Base-by-base conservation (phyloP, 2,797 vertebrate genomes). In the Bryconaethiops microstoma region DNA sequence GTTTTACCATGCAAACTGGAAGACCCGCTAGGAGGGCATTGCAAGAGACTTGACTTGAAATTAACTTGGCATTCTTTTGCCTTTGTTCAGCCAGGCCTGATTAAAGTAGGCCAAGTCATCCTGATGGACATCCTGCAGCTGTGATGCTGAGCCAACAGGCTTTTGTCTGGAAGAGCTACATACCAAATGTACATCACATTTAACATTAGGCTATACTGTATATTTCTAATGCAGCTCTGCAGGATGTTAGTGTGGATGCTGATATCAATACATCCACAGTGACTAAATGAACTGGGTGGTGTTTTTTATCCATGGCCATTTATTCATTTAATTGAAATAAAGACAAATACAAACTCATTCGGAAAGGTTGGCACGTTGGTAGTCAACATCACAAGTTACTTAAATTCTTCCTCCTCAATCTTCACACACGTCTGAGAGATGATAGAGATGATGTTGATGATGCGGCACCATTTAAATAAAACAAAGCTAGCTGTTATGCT, bases 61-160 rank as follows among this genome's bases (percentile, higher is more conserved):
- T 60, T 13, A 39, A 77, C 13, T 48, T 57, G 23, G 2, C 2
- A 54, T 65, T 5, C 23, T 7, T 29, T 12, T 8, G 5, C 25
- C 48, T 74, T 77, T 82, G 82, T 80, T 64, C 17, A 48, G 57
- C 45, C 63, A 57, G 17, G 14, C 8, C 40, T 62, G 62, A 16
- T 65, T 59, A n/a, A 73, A 76, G 76, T 67, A 74, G 79, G 79
- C 85, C 79, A 62, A 68, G 48, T 60, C 29, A 54, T 60, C 42
- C 29, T 63, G 40, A 73, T 57, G 40, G 71, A 73, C 79, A 65
- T 57, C 39, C 42, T 17, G 71, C 68, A 62, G 55, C 75, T 67
- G 71, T 76, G 40, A 81, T 69, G 16, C 63, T 72, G 42, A 72
- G 68, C 48, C 80, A 82, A 82, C 74, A 57, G 57, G n/a, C 17